Percentiles rank a stretch among this genome's conserved stretches.
These are phyloP conservation scores for Scaeva pyrastri DNA, from an alignment of 2,888 invertebrate species.

Conservation along the genomic window DNA sequence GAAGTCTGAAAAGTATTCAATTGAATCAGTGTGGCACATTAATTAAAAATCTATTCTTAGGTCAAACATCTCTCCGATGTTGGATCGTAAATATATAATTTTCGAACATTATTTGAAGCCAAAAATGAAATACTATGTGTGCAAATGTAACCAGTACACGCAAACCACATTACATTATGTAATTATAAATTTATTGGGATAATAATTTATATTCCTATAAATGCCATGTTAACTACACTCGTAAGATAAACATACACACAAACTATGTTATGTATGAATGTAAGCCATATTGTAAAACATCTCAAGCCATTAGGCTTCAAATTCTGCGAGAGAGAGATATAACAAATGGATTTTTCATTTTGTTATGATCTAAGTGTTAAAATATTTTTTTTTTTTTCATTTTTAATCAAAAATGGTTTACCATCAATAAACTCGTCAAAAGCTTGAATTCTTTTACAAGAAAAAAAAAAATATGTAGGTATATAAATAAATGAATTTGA, in stretches of 20 bases:
- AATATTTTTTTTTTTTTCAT: slow-evolving; percentile 42
- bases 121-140: neutral
- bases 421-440: slow-evolving; percentile 41
- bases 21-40: neutral
- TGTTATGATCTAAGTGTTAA: slow-evolving; percentile 57
- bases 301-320: slow-evolving; percentile 12
- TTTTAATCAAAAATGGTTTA: slow-evolving; percentile 46
- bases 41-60: neutral
- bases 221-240: slow-evolving; percentile 1
- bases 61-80: neutral
- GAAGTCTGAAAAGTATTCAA: no score
- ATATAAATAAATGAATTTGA: slow-evolving; percentile 20
- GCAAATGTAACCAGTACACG: neutral
- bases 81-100: neutral
- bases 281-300: slow-evolving; percentile 37
- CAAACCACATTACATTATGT: neutral
- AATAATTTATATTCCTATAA: slow-evolving; percentile 44
- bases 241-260: slow-evolving; percentile 19
- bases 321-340: slow-evolving; percentile 7
- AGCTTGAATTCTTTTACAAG: slow-evolving; percentile 32
- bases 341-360: slow-evolving; percentile 47
- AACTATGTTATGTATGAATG: no score
- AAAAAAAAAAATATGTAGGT: neutral
- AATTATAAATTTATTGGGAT: slow-evolving; percentile 40
- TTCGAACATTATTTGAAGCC: neutral